Percentiles rank a stretch among this genome's conserved stretches.
phyloP scores from a whole-genome alignment of 2,113 vertebrate genomes.

The Leptobrachium leishanense region DNA sequence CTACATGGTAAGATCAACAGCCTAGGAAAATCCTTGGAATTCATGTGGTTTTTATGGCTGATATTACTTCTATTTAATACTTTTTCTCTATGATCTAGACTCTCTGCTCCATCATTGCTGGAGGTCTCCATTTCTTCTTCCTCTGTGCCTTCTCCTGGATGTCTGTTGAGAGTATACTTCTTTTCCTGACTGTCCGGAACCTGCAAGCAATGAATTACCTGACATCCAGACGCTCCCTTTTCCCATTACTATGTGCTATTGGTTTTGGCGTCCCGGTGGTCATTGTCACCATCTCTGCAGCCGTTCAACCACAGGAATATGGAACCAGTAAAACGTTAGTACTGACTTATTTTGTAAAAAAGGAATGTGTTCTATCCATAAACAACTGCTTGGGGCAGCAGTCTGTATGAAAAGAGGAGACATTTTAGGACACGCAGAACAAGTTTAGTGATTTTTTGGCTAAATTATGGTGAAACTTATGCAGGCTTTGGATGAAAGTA shows the following conservation, averaged over 20 bases:
- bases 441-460: too few relatives aligned
- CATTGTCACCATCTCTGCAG: constrained; percentile 55
- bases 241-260: constrained; percentile 49
- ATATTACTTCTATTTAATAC: too few relatives aligned
- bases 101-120: constrained; percentile 53
- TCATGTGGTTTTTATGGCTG: too few relatives aligned
- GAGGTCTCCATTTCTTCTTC: constrained; percentile 59
- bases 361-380: too few relatives aligned
- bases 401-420: too few relatives aligned
- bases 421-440: too few relatives aligned
- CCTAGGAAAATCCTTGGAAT: too few relatives aligned
- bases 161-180: constrained; percentile 58
- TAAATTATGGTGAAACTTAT: too few relatives aligned
- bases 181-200: constrained; percentile 62
- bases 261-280: constrained; percentile 60
- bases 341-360: not conserved
- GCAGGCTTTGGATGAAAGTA: too few relatives aligned
- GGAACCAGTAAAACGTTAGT: constrained; percentile 58
- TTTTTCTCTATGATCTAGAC: constrained; percentile 33
- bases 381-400: too few relatives aligned
- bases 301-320: constrained; percentile 50
- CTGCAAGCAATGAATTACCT: constrained; percentile 61
- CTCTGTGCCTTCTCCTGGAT: constrained; percentile 65
- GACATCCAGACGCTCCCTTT: constrained; percentile 36
- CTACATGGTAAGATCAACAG: too few relatives aligned